Percentiles rank a stretch among this genome's conserved stretches.
Evolutionary conservation across 2,797 vertebrate species (phyloP).

Genomic region (Sebastolobus altivelis): DNA sequence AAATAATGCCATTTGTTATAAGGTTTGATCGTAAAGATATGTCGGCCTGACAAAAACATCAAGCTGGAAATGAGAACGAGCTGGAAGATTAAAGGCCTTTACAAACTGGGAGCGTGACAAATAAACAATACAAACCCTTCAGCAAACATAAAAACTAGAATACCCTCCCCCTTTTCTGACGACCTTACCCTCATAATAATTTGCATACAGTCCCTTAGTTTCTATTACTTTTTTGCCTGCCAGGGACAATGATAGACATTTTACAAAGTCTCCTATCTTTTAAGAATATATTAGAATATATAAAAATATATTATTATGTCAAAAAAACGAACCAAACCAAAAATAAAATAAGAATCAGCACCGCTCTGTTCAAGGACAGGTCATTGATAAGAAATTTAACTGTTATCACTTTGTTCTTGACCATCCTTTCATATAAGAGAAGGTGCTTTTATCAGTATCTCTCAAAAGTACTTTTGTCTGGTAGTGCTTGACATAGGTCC

Average conservation of each 20-base stretch:
- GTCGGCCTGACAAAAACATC: not conserved
- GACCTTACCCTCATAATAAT: not conserved
- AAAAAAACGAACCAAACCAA: not conserved
- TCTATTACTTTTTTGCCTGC: not conserved
- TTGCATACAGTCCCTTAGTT: not conserved
- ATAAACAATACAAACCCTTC: not conserved
- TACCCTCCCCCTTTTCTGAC: too few relatives aligned
- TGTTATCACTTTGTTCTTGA: not conserved
- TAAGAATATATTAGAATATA: not conserved
- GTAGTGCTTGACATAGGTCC: not conserved
- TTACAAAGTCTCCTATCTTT: not conserved
- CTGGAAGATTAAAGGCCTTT: not conserved
- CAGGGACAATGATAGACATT: not conserved
- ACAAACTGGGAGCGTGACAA: too few relatives aligned
- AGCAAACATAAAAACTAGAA: not conserved
- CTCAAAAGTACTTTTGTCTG: not conserved
- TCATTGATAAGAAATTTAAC: not conserved
- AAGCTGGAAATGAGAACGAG: not conserved
- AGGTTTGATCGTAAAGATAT: not conserved
- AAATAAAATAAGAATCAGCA: not conserved
- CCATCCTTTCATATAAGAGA: not conserved
- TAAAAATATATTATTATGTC: not conserved
- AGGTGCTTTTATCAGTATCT: not conserved
- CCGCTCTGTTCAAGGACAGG: not conserved
- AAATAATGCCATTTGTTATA: not conserved